Conservation (phyloP, 2,888 invertebrate genomes). For the Rhaphigaster nebulosa region DNA sequence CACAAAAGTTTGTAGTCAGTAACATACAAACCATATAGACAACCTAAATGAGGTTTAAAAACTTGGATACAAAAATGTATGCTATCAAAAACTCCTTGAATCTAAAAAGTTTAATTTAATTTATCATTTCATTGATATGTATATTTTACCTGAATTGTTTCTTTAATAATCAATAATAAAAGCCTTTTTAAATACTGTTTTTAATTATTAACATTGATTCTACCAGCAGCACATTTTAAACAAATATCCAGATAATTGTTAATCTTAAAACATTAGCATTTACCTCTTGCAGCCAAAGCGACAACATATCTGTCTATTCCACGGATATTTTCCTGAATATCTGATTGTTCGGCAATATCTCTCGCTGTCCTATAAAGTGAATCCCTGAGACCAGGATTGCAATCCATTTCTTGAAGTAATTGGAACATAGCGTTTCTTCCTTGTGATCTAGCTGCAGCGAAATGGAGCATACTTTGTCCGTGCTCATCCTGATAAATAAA, state of each 20-base stretch:
- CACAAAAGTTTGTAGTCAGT: no score
- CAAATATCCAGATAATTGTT: not conserved
- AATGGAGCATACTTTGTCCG: constrained; percentile 90
- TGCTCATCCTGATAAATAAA: constrained; percentile 80
- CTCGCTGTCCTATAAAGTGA: constrained; percentile 89
- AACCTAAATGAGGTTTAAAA: no score
- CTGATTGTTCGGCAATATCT: constrained; percentile 86
- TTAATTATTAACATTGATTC: not conserved
- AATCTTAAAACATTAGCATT: constrained; percentile 9
- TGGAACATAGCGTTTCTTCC: constrained; percentile 85
- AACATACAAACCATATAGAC: no score
- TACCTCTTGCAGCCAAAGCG: constrained; percentile 83
- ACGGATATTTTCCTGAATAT: constrained; percentile 81
- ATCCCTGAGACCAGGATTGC: constrained; percentile 86
- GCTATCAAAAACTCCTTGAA: no score
- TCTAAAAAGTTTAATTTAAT: no score
- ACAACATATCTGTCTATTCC: constrained; percentile 87
- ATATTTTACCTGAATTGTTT: no score
- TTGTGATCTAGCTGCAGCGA: constrained; percentile 87
- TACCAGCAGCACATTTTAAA: not conserved
- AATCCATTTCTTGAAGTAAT: constrained; percentile 83
- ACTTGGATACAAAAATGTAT: no score
- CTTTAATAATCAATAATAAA: no score
- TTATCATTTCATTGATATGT: no score
- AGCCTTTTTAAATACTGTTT: no score